Conservation (phyloP, 2,797 vertebrate species). For the Sebastes melanostomus region DNA sequence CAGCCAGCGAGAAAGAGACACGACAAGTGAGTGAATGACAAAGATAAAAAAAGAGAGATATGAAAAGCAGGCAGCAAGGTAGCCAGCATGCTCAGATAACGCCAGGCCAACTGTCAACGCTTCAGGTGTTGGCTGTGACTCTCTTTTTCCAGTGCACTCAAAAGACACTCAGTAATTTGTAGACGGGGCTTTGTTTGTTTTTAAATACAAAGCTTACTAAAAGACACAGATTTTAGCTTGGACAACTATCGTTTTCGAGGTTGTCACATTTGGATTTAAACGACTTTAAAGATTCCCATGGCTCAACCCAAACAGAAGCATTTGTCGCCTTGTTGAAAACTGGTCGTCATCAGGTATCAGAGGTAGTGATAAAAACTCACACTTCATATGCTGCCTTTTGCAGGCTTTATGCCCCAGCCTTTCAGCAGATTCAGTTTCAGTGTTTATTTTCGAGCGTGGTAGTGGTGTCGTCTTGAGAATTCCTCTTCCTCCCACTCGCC, state of each 20-base stretch:
- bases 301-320: neutral
- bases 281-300: slow-evolving; percentile 12
- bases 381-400: neutral
- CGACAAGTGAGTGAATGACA: neutral
- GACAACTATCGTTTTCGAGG: slow-evolving; percentile 22
- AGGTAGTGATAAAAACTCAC: neutral
- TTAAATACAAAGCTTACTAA: neutral
- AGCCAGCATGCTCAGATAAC: neutral
- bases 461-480: slow-evolving; percentile 68
- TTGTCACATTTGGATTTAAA: slow-evolving; percentile 22
- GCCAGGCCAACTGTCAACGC: neutral
- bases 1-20: neutral
- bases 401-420: slow-evolving; percentile 13
- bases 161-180: neutral
- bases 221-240: slow-evolving; percentile 5
- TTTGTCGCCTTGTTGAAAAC: neutral
- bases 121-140: neutral
- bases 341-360: neutral
- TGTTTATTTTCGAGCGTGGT: slow-evolving; percentile 70
- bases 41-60: neutral
- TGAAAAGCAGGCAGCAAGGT: slow-evolving; percentile 7
- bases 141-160: neutral
- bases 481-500: slow-evolving; percentile 68
- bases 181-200: neutral
- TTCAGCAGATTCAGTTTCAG: slow-evolving; percentile 60